Percentiles rank a stretch among this genome's conserved stretches.
These are phyloP conservation scores for Onychostoma macrolepis DNA, from an alignment of 2,113 vertebrate genomes.

Conservation along the genomic window DNA sequence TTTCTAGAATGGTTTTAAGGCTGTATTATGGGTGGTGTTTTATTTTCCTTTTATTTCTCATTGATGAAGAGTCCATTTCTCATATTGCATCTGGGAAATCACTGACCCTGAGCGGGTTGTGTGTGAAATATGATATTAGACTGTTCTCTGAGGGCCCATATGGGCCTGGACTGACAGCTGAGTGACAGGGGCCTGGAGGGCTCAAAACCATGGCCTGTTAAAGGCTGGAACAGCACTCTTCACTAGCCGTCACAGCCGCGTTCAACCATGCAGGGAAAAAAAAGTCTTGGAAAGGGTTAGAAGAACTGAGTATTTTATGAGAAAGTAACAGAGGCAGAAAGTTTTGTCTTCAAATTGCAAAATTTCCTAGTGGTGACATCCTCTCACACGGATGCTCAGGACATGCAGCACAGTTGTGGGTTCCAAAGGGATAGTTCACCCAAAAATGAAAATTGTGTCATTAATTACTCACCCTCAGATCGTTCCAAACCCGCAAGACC, in stretches of 20 bases:
- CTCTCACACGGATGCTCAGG: neutral
- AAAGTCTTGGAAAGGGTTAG: constrained; percentile 22
- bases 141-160: constrained; percentile 41
- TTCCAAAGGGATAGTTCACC: neutral
- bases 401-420: neutral
- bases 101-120: constrained; percentile 60
- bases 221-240: constrained; percentile 49
- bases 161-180: constrained; percentile 34
- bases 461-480: too few species aligned
- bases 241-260: constrained; percentile 13
- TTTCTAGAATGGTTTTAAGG: neutral
- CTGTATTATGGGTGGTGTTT: neutral
- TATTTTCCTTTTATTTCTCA: neutral
- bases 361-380: neutral
- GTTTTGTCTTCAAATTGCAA: neutral
- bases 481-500: too few species aligned
- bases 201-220: constrained; percentile 5
- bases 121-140: constrained; percentile 68
- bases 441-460: too few species aligned
- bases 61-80: constrained; percentile 61
- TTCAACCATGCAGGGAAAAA: constrained; percentile 17
- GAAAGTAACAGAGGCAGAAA: neutral
- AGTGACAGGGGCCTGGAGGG: constrained; percentile 62
- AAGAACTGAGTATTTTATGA: neutral
- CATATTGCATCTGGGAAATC: constrained; percentile 63